Base-by-base conservation (phyloP, 1,140 invertebrate genomes). In the Dreissena polymorpha region DNA sequence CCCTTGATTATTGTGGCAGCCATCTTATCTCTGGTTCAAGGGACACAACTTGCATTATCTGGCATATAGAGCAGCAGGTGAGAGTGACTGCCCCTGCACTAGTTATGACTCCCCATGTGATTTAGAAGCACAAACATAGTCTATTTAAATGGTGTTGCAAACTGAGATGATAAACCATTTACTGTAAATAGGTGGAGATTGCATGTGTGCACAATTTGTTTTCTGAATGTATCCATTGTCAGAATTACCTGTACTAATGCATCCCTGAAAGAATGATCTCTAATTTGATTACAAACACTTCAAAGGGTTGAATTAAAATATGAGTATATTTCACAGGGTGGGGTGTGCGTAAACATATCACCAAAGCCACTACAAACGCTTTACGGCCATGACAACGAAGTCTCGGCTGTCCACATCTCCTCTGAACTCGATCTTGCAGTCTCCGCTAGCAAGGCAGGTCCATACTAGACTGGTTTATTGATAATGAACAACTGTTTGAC, bases 21-120 rank as follows among this genome's bases (percentile, higher is more conserved):
- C 93, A 93, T 83, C 86, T 95, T 69, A 94, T 95, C 2, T 95
- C 95, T 12, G 95, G 95, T 0, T 95, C 95, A 0, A 89, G 93
- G 18, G 95, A 96, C 87, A 94, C 94, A 71, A 95, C 95, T 16
- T 94, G 94, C 85, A 94, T 95, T 64, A 93, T 95, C 23, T 96
- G 95, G 95, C 94, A 95, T 78, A 93, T 95, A 14, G 89, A 76
- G 25, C 87, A 90, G 50, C 91, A 92, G 91, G 91, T 92, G 67
- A 80, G 64, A 25, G 10, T n/a, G n/a, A 39, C 27, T n/a, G 69
- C 21, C 39, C 69, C 53, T 16, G 49, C 25, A 39, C 18, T 12
- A 39, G 21, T 10, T 12, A 39, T 29, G 50, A 69, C 39, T 39
- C 39, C 39, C 39, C 39, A 39, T 39, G 39, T 39, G 39, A 39